Conservation (phyloP, 64 coral and sea anemone species). For the Hydrozoanthus tunicans region DNA sequence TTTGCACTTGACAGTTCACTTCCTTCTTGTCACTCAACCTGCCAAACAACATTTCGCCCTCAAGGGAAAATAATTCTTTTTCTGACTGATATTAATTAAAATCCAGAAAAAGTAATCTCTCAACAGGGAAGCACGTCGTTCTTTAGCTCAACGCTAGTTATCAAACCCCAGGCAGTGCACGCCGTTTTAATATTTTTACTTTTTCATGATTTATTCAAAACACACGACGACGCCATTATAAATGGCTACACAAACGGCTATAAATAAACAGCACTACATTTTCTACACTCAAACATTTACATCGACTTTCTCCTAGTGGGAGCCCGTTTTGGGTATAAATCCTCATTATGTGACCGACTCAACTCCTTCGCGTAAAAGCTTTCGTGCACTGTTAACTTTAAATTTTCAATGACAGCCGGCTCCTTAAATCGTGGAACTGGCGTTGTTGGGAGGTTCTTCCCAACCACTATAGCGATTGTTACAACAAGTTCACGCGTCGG, state of each 20-base stretch:
- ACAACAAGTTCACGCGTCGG: slow-evolving; percentile 86
- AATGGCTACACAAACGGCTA: neutral
- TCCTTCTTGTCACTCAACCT: neutral
- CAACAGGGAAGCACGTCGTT: neutral
- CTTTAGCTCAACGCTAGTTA: neutral
- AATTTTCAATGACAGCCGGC: slow-evolving; percentile 81
- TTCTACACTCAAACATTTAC: neutral
- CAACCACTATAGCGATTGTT: slow-evolving; percentile 89
- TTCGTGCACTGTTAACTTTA: slow-evolving; percentile 70
- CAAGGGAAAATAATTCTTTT: neutral
- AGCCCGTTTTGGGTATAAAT: slow-evolving; percentile 1
- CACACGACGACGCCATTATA: neutral
- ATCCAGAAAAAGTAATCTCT: slow-evolving; percentile 6
- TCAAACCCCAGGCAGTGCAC: neutral
- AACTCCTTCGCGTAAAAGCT: slow-evolving; percentile 41
- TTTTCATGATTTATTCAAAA: slow-evolving; percentile 52
- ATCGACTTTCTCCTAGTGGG: slow-evolving; percentile 41
- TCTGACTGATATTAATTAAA: neutral
- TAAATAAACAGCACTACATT: slow-evolving; percentile 4
- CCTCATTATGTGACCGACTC: slow-evolving; percentile 7
- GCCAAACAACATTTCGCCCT: neutral
- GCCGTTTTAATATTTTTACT: neutral
- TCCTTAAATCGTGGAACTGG: slow-evolving; percentile 87
- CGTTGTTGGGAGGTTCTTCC: slow-evolving; percentile 71
- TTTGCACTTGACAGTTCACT: neutral